Evolutionary conservation across 2,113 vertebrate genomes (phyloP).

Genomic region (Corapipo altera): DNA sequence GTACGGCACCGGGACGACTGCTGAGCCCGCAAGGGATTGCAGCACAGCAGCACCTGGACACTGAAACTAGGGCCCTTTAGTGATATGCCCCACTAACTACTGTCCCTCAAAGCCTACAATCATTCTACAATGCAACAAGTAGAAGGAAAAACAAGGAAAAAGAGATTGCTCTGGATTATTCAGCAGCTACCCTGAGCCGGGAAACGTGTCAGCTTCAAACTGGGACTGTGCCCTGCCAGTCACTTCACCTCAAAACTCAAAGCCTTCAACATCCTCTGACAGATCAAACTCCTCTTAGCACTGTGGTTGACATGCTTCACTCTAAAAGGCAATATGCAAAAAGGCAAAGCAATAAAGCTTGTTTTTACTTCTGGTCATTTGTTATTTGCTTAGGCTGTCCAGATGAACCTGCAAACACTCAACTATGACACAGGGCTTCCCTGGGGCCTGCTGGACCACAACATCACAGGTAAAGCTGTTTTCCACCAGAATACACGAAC

Average conservation of each 20-base stretch:
- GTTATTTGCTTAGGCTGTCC: neutral
- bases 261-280: neutral
- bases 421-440: neutral
- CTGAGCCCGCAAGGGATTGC: neutral
- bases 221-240: neutral
- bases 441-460: neutral
- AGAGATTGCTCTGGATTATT: neutral
- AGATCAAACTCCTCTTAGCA: neutral
- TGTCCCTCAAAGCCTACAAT: neutral
- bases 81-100: neutral
- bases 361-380: neutral
- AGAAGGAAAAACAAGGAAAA: neutral
- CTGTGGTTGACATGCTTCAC: rapidly evolving
- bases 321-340: neutral
- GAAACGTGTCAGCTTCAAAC: rapidly evolving
- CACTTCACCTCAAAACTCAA: neutral
- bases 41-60: neutral
- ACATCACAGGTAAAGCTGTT: neutral
- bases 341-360: neutral
- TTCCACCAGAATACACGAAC: neutral
- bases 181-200: neutral
- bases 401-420: neutral
- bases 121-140: neutral
- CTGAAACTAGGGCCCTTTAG: neutral
- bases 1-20: rapidly evolving